A percentile compares a stretch with the other conserved stretches of the same genome.
phyloP scores from a whole-genome alignment of 2,113 vertebrate species.

The Hippopotamus amphibius region DNA sequence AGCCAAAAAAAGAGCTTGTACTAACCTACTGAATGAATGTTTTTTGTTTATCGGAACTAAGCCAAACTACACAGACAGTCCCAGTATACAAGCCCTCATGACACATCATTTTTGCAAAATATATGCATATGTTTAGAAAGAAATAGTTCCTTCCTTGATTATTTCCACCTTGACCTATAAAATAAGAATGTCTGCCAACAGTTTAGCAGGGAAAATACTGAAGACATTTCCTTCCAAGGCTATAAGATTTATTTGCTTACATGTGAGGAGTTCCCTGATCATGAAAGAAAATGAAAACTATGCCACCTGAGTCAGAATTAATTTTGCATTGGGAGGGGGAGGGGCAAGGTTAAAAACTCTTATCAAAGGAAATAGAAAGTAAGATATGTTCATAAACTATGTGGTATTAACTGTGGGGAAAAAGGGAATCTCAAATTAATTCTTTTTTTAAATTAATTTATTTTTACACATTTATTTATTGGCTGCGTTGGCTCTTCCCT shows the following conservation, averaged over 20 bases:
- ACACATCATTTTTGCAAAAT: background rate
- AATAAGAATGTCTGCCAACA: background rate
- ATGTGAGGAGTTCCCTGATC: background rate
- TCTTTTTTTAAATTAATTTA: too few relatives aligned
- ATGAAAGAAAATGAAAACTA: background rate
- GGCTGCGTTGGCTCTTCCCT: too few relatives aligned
- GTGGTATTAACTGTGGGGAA: background rate
- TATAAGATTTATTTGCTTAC: background rate
- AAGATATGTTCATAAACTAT: background rate
- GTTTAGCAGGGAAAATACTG: background rate
- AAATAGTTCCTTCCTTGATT: background rate
- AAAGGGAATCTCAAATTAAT: background rate
- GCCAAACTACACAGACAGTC: background rate
- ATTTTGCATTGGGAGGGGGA: background rate
- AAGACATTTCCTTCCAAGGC: background rate
- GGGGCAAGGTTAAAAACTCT: background rate
- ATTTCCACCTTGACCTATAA: background rate
- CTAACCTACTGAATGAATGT: background rate
- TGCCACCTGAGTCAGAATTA: background rate
- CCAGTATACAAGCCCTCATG: fast-evolving
- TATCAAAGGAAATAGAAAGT: background rate
- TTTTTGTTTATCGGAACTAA: background rate
- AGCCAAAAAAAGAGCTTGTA: background rate
- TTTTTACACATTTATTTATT: too few relatives aligned
- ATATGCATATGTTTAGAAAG: background rate